Evolutionary conservation across 2,888 invertebrate genomes (phyloP).

Genomic region (Phyto melanocephala): DNA sequence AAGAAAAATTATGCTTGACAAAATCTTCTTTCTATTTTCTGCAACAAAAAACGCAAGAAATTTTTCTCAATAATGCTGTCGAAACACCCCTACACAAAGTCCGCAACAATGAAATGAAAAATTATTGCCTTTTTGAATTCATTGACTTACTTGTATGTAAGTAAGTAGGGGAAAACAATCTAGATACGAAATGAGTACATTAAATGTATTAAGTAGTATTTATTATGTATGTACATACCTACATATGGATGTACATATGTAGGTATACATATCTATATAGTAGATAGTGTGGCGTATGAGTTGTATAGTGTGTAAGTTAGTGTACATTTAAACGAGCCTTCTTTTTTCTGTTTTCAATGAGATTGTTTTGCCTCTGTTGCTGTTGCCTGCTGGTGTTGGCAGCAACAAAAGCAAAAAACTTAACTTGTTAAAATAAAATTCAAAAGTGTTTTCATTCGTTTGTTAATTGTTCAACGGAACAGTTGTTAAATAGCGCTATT

Average conservation of each 20-base stretch:
- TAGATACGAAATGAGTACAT: not conserved
- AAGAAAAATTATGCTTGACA: not conserved
- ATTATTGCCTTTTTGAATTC: not conserved
- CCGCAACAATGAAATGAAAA: conserved; percentile 16
- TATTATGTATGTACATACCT: not conserved
- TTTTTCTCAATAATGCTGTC: not conserved
- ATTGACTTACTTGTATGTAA: not conserved
- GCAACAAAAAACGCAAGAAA: not conserved
- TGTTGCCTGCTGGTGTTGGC: conserved; percentile 37
- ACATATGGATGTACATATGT: not conserved
- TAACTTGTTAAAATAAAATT: conserved; percentile 60
- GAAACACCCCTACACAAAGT: conserved; percentile 52
- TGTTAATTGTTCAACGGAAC: conserved; percentile 77
- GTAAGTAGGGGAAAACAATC: conserved; percentile 24
- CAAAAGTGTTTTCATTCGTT: conserved; percentile 75
- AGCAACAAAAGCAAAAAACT: conserved; percentile 42
- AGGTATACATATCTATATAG: too few relatives aligned
- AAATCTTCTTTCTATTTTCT: not conserved
- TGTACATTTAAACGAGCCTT: conserved; percentile 57
- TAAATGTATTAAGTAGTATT: not conserved
- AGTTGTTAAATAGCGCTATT: conserved; percentile 69
- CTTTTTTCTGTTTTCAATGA: conserved; percentile 53
- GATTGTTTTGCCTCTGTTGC: conserved; percentile 29
- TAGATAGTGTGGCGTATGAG: not conserved
- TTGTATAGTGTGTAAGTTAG: not conserved